A percentile compares a stretch with the other conserved stretches of the same genome.
These are phyloP conservation scores for Amphiprion percula DNA, from an alignment of 2,113 vertebrate genomes.

Conservation along the genomic window DNA sequence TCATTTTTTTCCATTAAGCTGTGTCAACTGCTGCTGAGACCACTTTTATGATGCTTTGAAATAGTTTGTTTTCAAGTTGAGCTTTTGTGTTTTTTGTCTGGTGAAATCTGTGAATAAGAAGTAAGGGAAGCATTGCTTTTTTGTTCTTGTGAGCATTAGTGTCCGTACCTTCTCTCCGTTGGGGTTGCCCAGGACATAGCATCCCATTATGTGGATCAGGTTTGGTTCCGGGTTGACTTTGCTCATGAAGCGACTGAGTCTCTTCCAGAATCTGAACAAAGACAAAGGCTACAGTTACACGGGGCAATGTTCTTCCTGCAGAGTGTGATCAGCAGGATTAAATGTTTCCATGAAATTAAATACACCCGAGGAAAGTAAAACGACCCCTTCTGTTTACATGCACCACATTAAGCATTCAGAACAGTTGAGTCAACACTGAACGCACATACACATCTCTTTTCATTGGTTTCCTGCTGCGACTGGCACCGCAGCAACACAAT, in stretches of 20 bases:
- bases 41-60: too few relatives aligned
- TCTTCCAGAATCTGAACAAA: constrained; percentile 93
- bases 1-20: neutral
- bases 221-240: constrained; percentile 98
- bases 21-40: too few relatives aligned
- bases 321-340: neutral
- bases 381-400: neutral
- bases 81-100: neutral
- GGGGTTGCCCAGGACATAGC: constrained; percentile 97
- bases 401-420: neutral
- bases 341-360: neutral
- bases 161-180: constrained; percentile 95
- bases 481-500: neutral
- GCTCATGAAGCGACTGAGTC: constrained; percentile 96
- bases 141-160: neutral
- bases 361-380: neutral
- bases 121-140: neutral
- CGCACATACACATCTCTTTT: neutral
- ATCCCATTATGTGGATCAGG: constrained; percentile 97
- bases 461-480: neutral
- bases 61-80: neutral
- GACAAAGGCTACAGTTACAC: constrained; percentile 4
- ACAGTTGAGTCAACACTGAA: neutral
- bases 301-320: neutral
- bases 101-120: neutral